Evolutionary conservation across 2,113 vertebrate genomes (phyloP).

Genomic region (Barnardius zonarius): DNA sequence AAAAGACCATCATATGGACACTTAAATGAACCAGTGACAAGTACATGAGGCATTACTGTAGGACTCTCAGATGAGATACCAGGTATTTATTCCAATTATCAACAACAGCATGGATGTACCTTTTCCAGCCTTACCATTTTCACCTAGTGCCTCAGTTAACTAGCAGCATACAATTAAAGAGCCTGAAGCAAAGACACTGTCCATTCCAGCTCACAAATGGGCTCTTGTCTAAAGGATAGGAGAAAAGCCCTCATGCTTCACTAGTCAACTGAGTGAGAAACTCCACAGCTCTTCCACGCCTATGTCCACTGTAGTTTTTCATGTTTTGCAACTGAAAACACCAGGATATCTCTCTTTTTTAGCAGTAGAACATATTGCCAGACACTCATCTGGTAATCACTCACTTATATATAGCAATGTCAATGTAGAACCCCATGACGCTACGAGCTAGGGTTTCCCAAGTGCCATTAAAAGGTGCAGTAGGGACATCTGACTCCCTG

Average conservation of each 20-base stretch:
- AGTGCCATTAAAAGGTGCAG: background rate
- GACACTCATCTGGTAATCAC: background rate
- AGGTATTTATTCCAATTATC: background rate
- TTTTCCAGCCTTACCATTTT: background rate
- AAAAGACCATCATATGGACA: background rate
- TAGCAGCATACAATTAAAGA: background rate
- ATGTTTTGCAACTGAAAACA: background rate
- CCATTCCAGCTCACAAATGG: background rate
- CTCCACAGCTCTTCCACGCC: background rate
- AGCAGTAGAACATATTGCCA: background rate
- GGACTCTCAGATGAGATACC: background rate
- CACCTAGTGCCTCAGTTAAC: background rate
- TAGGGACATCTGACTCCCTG: background rate
- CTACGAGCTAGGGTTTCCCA: background rate
- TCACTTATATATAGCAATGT: background rate
- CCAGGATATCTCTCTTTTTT: background rate
- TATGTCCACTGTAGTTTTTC: background rate
- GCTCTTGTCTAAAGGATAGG: background rate
- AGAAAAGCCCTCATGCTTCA: background rate
- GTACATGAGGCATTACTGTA: background rate
- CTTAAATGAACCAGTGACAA: background rate
- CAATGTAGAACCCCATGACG: background rate
- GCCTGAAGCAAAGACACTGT: background rate
- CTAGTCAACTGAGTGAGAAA: background rate
- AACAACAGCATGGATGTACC: background rate